Percentiles rank a stretch among this genome's conserved stretches.
These are phyloP conservation scores for Tineola bisselliella DNA, from an alignment of 2,888 invertebrate species.

Conservation along the genomic window DNA sequence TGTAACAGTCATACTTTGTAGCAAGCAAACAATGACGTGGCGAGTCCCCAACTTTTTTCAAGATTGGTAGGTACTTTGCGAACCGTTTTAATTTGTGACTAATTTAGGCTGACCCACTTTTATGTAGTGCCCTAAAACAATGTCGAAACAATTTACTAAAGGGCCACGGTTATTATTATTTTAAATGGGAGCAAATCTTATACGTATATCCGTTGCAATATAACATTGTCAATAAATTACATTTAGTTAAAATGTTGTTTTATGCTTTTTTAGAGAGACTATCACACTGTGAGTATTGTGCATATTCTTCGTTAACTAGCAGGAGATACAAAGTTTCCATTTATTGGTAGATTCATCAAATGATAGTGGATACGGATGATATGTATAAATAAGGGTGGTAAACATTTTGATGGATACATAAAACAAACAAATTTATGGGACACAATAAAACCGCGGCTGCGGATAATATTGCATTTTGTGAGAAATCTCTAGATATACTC, in stretches of 20 bases:
- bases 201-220: no score
- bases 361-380: background rate
- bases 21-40: background rate
- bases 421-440: slow-evolving; percentile 32
- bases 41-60: background rate
- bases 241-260: no score
- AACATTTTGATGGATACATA: slow-evolving; percentile 25
- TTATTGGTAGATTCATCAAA: slow-evolving; percentile 1
- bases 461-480: slow-evolving; percentile 30
- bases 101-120: background rate
- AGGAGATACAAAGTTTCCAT: slow-evolving; percentile 11
- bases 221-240: no score
- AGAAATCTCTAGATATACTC: slow-evolving; percentile 20
- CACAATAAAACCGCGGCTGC: slow-evolving; percentile 26
- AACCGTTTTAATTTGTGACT: background rate
- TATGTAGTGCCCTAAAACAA: background rate
- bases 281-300: no score
- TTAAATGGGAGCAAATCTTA: background rate
- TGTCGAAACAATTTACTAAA: background rate
- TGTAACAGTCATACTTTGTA: background rate
- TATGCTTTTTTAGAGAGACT: no score
- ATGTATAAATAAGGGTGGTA: slow-evolving; percentile 15
- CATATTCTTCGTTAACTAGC: no score
- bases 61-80: no score
- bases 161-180: background rate